A percentile compares a stretch with the other conserved stretches of the same genome.
Evolutionary conservation across 2,888 invertebrate genomes (phyloP).

Genomic region (Laothoe populi): DNA sequence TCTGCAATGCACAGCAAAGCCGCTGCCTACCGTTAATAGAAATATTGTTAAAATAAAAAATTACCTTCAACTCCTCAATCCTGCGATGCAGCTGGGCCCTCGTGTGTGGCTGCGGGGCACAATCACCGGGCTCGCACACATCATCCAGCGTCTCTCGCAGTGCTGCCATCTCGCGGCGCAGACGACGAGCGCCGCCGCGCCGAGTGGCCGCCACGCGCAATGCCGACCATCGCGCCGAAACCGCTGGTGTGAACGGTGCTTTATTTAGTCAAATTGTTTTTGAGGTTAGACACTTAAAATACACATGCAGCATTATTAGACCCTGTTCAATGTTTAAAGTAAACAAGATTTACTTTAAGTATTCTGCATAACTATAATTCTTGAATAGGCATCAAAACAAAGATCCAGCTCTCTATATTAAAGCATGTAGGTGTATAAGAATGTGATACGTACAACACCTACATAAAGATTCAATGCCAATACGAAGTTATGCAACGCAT

Average conservation of each 20-base stretch:
- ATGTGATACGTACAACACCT: not conserved
- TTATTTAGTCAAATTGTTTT: constrained; percentile 18
- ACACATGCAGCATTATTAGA: constrained; percentile 19
- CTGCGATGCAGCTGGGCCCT: constrained; percentile 76
- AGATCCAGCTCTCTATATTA: not conserved
- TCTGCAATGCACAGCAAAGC: no score
- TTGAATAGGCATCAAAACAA: not conserved
- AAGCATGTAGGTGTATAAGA: constrained; percentile 11
- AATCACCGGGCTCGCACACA: constrained; percentile 86
- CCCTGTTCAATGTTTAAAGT: no score
- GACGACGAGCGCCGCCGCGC: constrained; percentile 75
- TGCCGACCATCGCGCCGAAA: constrained; percentile 80
- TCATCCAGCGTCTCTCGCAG: constrained; percentile 85
- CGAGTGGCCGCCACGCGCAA: constrained; percentile 76
- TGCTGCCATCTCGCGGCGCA: constrained; percentile 86
- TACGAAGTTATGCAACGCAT: constrained; percentile 9
- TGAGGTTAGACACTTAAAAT: constrained; percentile 32
- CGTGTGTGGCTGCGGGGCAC: constrained; percentile 82
- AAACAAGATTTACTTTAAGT: no score
- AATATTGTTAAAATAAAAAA: no score
- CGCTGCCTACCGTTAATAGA: no score
- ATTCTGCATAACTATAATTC: not conserved
- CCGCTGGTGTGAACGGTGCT: constrained; percentile 50
- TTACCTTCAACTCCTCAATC: constrained; percentile 77
- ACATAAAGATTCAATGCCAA: constrained; percentile 22